Evolutionary conservation across 2,888 invertebrate species (phyloP).

Genomic region (Lypha dubia): DNA sequence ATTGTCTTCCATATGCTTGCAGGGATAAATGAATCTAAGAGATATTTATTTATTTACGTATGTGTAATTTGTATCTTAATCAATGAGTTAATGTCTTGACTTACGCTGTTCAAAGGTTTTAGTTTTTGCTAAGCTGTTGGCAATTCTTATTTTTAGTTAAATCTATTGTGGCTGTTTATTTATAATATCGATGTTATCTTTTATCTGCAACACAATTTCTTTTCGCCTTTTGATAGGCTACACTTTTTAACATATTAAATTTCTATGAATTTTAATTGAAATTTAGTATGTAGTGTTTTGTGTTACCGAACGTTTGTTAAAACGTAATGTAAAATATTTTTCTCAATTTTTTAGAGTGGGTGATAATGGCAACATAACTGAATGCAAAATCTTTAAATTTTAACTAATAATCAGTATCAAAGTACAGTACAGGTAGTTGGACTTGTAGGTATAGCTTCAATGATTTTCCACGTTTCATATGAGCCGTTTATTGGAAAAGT

Average conservation of each 20-base stretch:
- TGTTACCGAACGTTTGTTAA: no score
- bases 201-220: neutral
- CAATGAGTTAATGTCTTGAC: slow-evolving; percentile 4
- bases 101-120: neutral
- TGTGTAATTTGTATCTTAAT: neutral
- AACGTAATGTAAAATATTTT: no score
- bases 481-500: no score
- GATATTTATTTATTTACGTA: neutral
- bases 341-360: no score
- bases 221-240: slow-evolving; percentile 8
- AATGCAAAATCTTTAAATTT: no score
- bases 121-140: slow-evolving; percentile 28
- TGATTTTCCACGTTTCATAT: no score
- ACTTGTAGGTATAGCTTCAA: no score
- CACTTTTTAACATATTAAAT: neutral
- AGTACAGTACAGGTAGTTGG: no score
- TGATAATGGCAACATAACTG: no score
- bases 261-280: neutral
- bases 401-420: no score
- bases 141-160: neutral
- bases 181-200: neutral
- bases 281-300: no score
- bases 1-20: neutral
- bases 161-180: neutral
- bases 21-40: no score